Base-by-base conservation (phyloP, 2,113 vertebrate species). In the Acanthisitta chloris region DNA sequence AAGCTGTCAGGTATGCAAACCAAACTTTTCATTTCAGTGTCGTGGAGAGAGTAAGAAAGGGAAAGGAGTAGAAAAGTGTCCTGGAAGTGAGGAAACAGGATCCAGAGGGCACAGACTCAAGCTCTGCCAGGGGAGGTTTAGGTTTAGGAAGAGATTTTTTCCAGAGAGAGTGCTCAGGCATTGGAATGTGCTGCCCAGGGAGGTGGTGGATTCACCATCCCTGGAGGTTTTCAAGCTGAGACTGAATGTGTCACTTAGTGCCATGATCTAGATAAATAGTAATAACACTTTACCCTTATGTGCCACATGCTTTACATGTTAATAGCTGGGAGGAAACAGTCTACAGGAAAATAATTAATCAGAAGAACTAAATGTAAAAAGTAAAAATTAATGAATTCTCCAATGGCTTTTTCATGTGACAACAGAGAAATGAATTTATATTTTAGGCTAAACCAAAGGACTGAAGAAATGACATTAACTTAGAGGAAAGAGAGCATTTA, bases 381-480 rank as follows among this genome's bases (percentile, higher is more conserved):
- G 84, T 89, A 96, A 96, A 96, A 95, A 89, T 69, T 84, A 92
- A 91, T 91, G 65, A 92, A 79, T 72, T 87, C 78, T 52, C 65
- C 85, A 91, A 89, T 94, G 86, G 19, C 19, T 96, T 96, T 94
- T 66, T 66, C 42, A 42, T 42, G 0, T 23, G 31, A 40, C 43
- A 52, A 45, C 29, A 77, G 72, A 70, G 17, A 83, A 76, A 21
- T 29, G 11, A 31, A 9, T 71, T 67, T 67, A 28, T 61, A 17
- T 45, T 80, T 79, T 17, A 66, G 24, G 43, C 14, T 73, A 46
- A 74, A n/a, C 15, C 14, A 46, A 72, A 87, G 36, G 25, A 33
- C 36, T 57, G 28, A 29, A 90, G 25, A 59, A 70, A 18, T 29
- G 17, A 8, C 26, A 26, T 52, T 51, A 70, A 59, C 4, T 26